Evolutionary conservation across 2,113 vertebrate species (phyloP).

Genomic region (Microcebus lehilahytsara): DNA sequence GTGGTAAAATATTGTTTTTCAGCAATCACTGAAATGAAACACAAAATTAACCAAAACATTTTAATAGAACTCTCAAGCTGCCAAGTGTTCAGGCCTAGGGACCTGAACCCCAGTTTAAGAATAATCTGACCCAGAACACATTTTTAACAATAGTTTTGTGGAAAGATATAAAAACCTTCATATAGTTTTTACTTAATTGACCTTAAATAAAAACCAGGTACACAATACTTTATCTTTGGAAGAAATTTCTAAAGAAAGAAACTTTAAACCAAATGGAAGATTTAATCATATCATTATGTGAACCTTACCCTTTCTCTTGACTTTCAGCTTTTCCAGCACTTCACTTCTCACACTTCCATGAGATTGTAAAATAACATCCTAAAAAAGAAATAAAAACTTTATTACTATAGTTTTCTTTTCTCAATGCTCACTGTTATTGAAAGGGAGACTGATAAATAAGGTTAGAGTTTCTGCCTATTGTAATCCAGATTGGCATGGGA

Average conservation of each 20-base stretch:
- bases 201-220: conserved; percentile 28
- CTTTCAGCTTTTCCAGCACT: neutral
- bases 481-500: neutral
- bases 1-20: neutral
- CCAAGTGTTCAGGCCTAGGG: neutral
- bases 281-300: neutral
- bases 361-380: conserved; percentile 34
- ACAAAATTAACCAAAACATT: neutral
- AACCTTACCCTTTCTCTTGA: neutral
- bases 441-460: neutral
- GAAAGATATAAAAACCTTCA: neutral
- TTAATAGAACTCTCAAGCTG: conserved; percentile 24
- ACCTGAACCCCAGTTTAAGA: neutral
- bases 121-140: conserved; percentile 33
- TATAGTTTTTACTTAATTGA: neutral
- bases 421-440: neutral
- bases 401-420: conserved; percentile 9
- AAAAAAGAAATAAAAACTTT: neutral
- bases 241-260: neutral
- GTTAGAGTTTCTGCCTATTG: conserved; percentile 37
- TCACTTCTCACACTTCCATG: neutral
- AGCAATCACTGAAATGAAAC: conserved; percentile 9
- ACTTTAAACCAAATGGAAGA: neutral
- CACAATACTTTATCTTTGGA: conserved; percentile 35
- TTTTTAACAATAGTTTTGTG: neutral